A percentile compares a stretch with the other conserved stretches of the same genome.
phyloP scores from a whole-genome alignment of 2,888 invertebrate genomes.

The Orchestes rusci region DNA sequence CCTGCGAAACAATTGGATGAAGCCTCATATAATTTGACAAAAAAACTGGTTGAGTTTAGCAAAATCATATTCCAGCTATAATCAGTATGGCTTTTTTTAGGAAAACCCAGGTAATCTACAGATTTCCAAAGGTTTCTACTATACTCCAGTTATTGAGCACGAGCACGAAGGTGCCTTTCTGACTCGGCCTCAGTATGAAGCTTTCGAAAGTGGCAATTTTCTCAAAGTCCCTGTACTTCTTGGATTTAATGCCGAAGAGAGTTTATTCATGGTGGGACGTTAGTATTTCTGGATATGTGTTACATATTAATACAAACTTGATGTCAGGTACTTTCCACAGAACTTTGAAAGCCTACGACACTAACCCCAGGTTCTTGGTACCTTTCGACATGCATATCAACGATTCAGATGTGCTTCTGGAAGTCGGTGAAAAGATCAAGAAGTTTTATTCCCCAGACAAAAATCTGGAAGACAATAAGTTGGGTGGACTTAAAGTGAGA shows the following conservation, averaged over 20 bases:
- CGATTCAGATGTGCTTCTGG: not conserved
- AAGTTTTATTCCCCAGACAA: slow-evolving; percentile 4
- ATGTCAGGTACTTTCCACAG: too few species aligned
- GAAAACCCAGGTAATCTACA: slow-evolving; percentile 23
- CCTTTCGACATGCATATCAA: slow-evolving; percentile 8
- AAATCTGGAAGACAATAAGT: slow-evolving; percentile 8
- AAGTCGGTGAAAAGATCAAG: slow-evolving; percentile 8
- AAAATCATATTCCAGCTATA: too few species aligned
- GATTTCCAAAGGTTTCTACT: slow-evolving; percentile 27
- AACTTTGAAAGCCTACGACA: slow-evolving; percentile 8
- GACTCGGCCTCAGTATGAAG: slow-evolving; percentile 21
- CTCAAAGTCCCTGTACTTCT: slow-evolving; percentile 24
- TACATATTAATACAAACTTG: too few species aligned
- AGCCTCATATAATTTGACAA: slow-evolving; percentile 20
- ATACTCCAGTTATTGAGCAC: slow-evolving; percentile 26
- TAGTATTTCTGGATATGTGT: too few species aligned
- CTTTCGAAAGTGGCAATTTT: slow-evolving; percentile 20
- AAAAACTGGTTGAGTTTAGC: slow-evolving; percentile 18
- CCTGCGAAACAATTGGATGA: slow-evolving; percentile 25
- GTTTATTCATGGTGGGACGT: slow-evolving; percentile 17
- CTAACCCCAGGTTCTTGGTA: slow-evolving; percentile 5
- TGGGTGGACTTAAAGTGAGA: slow-evolving; percentile 12
- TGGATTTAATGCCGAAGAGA: slow-evolving; percentile 25
- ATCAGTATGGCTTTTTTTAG: too few species aligned
- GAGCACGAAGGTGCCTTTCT: slow-evolving; percentile 24